Conservation (phyloP, 2,888 invertebrate genomes). For the Ophioninae sp. region DNA sequence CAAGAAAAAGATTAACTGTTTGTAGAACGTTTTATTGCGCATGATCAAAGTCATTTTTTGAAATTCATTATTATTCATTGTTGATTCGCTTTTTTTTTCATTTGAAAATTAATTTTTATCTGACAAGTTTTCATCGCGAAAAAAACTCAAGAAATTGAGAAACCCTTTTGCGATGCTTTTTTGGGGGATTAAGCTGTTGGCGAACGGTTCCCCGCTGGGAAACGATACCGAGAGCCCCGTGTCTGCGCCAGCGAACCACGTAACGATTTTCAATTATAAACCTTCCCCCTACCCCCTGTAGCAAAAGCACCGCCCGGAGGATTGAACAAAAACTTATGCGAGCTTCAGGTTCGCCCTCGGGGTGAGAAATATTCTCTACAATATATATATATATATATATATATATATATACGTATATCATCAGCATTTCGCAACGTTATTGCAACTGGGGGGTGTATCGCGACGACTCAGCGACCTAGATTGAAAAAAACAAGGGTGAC, state of each 20-base stretch:
- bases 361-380: constrained; percentile 57
- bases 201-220: constrained; percentile 22
- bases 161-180: constrained; percentile 26
- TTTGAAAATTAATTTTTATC: constrained; percentile 58
- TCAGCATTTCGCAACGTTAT: constrained; percentile 45
- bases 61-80: no score
- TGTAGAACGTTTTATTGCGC: no score
- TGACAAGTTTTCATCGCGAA: constrained; percentile 66
- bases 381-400: constrained; percentile 22
- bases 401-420: constrained; percentile 1
- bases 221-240: constrained; percentile 56
- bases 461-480: constrained; percentile 41
- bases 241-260: constrained; percentile 62
- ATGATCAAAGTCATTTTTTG: no score
- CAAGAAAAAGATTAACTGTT: no score
- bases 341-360: constrained; percentile 33
- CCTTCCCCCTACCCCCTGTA: constrained; percentile 24
- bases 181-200: constrained; percentile 22
- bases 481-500: constrained; percentile 62
- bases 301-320: constrained; percentile 6
- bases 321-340: constrained; percentile 25
- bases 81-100: no score
- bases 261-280: constrained; percentile 75
- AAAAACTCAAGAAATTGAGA: constrained; percentile 45
- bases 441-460: constrained; percentile 32